phyloP scores from a whole-genome alignment of 64 coral and sea anemone genomes.

The Montipora cactus region DNA sequence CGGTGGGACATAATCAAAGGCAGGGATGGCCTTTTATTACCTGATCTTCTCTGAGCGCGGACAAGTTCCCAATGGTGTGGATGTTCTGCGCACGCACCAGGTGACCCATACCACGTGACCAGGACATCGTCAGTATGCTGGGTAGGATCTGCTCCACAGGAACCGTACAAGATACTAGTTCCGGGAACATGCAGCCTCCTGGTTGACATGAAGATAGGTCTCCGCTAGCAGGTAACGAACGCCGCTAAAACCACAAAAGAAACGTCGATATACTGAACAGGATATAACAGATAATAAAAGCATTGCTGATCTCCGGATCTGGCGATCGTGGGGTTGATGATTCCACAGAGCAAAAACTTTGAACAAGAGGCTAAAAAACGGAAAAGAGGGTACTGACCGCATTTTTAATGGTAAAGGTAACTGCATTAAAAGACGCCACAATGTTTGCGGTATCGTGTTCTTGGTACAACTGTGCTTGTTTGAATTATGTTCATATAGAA shows the following conservation, averaged over 20 bases:
- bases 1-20: background rate
- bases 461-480: too few relatives aligned
- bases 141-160: conserved; percentile 98
- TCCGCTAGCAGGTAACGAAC: conserved; percentile 1
- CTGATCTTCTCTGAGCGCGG: conserved; percentile 88
- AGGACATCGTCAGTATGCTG: conserved; percentile 79
- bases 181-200: conserved; percentile 81
- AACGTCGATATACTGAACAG: background rate
- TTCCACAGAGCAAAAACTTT: too few relatives aligned
- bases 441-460: too few relatives aligned
- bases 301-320: too few relatives aligned
- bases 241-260: conserved; percentile 8
- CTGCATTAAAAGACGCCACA: too few relatives aligned
- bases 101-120: conserved; percentile 98
- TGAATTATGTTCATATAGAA: too few relatives aligned
- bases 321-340: too few relatives aligned
- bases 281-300: too few relatives aligned
- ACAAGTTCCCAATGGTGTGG: conserved; percentile 94
- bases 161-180: conserved; percentile 79
- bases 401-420: too few relatives aligned
- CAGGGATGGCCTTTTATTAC: background rate
- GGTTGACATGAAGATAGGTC: conserved; percentile 2
- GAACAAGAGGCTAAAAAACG: too few relatives aligned
- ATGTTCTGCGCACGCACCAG: conserved; percentile 98
- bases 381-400: too few relatives aligned